These are phyloP conservation scores for Hetaerina americana DNA, from an alignment of 1,140 invertebrate species.

Conservation along the genomic window DNA sequence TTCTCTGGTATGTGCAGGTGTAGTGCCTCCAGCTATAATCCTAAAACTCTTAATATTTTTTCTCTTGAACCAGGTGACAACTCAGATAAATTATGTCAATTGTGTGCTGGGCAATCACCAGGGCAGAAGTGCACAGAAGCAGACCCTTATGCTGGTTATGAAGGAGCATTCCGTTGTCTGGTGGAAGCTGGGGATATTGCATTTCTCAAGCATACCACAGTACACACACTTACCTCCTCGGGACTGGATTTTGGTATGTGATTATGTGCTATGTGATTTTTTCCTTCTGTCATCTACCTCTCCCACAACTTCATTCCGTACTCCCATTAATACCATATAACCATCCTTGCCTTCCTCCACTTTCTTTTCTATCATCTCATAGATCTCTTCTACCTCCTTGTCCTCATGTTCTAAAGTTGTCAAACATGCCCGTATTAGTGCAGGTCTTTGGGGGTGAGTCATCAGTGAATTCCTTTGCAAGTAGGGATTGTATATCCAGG, in stretches of 20 bases:
- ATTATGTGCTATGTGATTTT: no score
- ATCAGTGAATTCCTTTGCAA: not conserved
- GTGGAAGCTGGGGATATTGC: conserved; percentile 80
- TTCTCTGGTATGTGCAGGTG: no score
- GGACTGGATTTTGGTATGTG: conserved; percentile 41
- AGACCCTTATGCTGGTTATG: conserved; percentile 83
- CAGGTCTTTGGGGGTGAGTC: no score
- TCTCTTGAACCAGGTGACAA: conserved; percentile 47
- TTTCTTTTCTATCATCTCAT: no score
- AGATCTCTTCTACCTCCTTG: no score
- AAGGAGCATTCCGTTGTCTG: conserved; percentile 79
- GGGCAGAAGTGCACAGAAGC: conserved; percentile 67
- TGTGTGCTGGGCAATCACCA: conserved; percentile 67
- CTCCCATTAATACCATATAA: no score
- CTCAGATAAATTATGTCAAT: conserved; percentile 62
- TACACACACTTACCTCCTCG: conserved; percentile 49
- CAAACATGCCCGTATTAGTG: no score
- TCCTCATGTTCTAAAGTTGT: no score
- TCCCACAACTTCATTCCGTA: no score
- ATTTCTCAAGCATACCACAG: conserved; percentile 80
- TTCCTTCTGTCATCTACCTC: no score
- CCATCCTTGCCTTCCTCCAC: no score
- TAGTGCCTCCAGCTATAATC: not conserved
- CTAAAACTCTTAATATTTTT: conserved; percentile 5
- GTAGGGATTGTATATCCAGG: not conserved